Evolutionary conservation across 2,888 invertebrate species (phyloP).

Genomic region (Pegoplata infirma): DNA sequence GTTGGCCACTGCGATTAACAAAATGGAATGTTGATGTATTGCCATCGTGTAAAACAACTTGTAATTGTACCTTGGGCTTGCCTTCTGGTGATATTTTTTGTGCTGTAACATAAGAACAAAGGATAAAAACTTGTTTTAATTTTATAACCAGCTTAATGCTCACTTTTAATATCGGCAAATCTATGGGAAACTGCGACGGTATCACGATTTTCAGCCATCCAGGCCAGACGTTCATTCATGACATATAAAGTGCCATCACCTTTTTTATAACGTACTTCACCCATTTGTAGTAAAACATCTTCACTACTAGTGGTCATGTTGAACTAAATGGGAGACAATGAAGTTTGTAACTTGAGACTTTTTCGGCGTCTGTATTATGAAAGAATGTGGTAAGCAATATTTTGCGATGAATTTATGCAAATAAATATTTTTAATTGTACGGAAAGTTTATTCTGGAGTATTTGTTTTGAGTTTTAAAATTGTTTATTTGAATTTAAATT

Average conservation of each 20-base stretch:
- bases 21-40: slow-evolving; percentile 98
- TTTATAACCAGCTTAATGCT: slow-evolving; percentile 64
- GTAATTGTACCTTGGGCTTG: slow-evolving; percentile 98
- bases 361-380: neutral
- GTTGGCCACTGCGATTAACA: slow-evolving; percentile 89
- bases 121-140: too few species aligned
- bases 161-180: slow-evolving; percentile 97
- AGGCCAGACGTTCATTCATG: slow-evolving; percentile 96
- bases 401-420: neutral
- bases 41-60: slow-evolving; percentile 96
- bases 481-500: slow-evolving; percentile 5
- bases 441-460: neutral
- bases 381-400: neutral
- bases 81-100: slow-evolving; percentile 98
- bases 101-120: too few species aligned
- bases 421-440: neutral
- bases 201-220: slow-evolving; percentile 96
- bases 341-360: neutral
- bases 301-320: slow-evolving; percentile 93
- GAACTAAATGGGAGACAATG: neutral
- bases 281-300: slow-evolving; percentile 95
- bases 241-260: slow-evolving; percentile 95
- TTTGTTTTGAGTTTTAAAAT: neutral
- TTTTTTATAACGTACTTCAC: slow-evolving; percentile 96
- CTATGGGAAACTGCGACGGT: slow-evolving; percentile 95